A percentile compares a stretch with the other conserved stretches of the same genome.
Conservation (phyloP, 2,888 invertebrate genomes). For the Nomada fucata region DNA sequence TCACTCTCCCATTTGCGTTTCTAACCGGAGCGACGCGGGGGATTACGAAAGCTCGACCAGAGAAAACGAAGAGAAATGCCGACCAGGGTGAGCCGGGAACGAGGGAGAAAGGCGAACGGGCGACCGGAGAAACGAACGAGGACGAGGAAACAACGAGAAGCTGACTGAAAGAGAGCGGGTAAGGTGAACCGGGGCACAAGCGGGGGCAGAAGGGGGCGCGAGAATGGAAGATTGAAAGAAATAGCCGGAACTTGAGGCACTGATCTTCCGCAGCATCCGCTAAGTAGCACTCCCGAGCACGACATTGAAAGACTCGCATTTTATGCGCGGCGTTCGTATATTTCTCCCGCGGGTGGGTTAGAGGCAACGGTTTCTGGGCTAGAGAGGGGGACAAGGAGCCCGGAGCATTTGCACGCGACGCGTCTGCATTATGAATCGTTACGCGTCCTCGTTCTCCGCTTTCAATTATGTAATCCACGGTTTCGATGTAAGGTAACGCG, state of each 20-base stretch:
- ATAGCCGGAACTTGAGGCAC: constrained; percentile 63
- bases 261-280: constrained; percentile 64
- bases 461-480: constrained; percentile 45
- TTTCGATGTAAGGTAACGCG: not conserved
- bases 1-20: constrained; percentile 81
- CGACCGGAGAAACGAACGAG: not conserved
- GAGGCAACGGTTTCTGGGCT: too few species aligned
- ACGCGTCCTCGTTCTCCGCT: constrained; percentile 19
- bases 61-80: constrained; percentile 40
- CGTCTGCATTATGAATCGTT: constrained; percentile 54
- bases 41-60: constrained; percentile 63
- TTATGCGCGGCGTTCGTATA: constrained; percentile 55
- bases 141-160: constrained; percentile 1
- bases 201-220: not conserved
- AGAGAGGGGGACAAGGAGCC: too few species aligned
- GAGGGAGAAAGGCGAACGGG: not conserved
- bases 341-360: constrained; percentile 32
- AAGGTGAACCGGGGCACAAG: not conserved
- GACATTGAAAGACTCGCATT: constrained; percentile 58
- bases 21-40: constrained; percentile 45
- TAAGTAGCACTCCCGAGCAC: constrained; percentile 62
- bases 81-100: not conserved
- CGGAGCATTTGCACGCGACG: constrained; percentile 42
- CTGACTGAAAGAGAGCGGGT: not conserved
- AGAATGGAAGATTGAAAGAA: constrained; percentile 59